A percentile compares a stretch with the other conserved stretches of the same genome.
phyloP scores from a whole-genome alignment of 2,113 vertebrate genomes.

The Nibea coibor region DNA sequence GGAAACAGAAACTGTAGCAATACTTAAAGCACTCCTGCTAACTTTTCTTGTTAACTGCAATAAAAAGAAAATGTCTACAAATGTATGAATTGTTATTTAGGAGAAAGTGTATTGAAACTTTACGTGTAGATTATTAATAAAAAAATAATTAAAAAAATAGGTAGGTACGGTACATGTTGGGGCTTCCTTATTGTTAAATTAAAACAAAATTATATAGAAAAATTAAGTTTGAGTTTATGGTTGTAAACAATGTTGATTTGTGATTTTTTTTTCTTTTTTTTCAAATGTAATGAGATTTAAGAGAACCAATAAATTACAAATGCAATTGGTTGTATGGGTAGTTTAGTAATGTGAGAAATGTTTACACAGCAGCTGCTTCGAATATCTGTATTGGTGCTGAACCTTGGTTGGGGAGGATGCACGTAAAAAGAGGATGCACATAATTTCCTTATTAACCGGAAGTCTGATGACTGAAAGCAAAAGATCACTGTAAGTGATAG shows the following conservation, averaged over 20 bases:
- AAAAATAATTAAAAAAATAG: conserved; percentile 18
- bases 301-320: conserved; percentile 17
- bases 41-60: conserved; percentile 83
- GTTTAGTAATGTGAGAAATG: neutral
- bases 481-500: neutral
- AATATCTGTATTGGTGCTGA: neutral
- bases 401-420: too few relatives aligned
- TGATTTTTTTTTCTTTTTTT: conserved; percentile 7
- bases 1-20: conserved; percentile 82
- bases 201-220: conserved; percentile 55
- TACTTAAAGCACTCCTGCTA: conserved; percentile 82
- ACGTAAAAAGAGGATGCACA: neutral
- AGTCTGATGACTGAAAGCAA: neutral
- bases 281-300: conserved; percentile 29
- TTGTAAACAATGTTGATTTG: conserved; percentile 47
- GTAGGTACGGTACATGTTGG: conserved; percentile 51
- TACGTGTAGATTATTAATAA: conserved; percentile 69
- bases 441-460: neutral
- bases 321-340: conserved; percentile 6
- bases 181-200: conserved; percentile 67
- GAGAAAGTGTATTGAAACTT: conserved; percentile 72
- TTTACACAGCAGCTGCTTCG: neutral
- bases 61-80: conserved; percentile 82
- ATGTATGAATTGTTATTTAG: conserved; percentile 78
- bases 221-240: conserved; percentile 69